phyloP scores from a whole-genome alignment of 2,888 invertebrate species.

The Julus scanicus region DNA sequence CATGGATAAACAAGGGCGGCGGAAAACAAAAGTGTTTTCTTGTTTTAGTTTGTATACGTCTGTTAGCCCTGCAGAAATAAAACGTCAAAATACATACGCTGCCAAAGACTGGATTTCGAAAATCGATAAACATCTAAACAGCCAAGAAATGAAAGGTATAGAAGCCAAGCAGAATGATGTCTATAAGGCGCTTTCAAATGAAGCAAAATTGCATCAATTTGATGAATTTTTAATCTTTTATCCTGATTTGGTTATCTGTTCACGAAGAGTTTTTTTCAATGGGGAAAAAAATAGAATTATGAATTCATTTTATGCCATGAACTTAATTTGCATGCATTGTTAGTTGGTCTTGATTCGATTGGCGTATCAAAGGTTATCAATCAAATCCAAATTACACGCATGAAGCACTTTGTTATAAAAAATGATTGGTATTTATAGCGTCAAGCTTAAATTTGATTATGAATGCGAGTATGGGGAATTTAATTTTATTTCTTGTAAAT shows the following conservation, averaged over 20 bases:
- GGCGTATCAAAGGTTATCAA: slow-evolving; percentile 41
- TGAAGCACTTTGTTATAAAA: neutral
- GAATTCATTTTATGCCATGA: neutral
- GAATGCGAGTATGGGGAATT: neutral
- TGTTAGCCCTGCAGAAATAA: slow-evolving; percentile 15
- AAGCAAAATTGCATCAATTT: slow-evolving; percentile 11
- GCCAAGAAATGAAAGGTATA: neutral
- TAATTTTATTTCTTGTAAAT: too few species aligned
- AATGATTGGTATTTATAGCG: neutral
- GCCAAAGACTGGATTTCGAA: neutral
- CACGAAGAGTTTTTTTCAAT: neutral
- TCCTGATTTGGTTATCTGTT: slow-evolving; percentile 9
- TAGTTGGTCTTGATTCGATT: slow-evolving; percentile 22
- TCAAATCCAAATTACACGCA: neutral
- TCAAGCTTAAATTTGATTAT: neutral
- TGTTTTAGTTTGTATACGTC: slow-evolving; percentile 26
- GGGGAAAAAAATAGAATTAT: neutral
- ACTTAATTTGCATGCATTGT: slow-evolving; percentile 21
- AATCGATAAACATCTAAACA: slow-evolving; percentile 24
- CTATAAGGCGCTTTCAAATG: neutral
- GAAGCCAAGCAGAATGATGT: neutral
- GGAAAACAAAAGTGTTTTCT: slow-evolving; percentile 43
- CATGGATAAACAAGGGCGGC: slow-evolving; percentile 26
- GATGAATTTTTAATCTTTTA: slow-evolving; percentile 17
- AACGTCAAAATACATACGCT: slow-evolving; percentile 4